Conservation (phyloP, 2,113 vertebrate genomes). For the Lethenteron camtschaticum region DNA sequence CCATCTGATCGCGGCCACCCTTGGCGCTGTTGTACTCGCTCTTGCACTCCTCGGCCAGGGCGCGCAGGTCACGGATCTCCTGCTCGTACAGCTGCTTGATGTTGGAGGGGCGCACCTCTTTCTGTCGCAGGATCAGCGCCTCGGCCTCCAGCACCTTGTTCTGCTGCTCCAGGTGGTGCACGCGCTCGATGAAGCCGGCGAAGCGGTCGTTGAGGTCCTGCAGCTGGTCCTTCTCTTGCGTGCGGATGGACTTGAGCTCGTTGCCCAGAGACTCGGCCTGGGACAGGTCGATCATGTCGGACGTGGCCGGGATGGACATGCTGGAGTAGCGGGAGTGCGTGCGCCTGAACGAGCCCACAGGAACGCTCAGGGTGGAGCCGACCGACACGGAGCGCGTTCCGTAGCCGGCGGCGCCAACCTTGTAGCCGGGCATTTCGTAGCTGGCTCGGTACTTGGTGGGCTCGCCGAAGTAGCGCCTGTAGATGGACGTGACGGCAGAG, state of each 20-base stretch:
- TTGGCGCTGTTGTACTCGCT: slow-evolving; percentile 29
- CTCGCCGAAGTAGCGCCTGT: too few species aligned
- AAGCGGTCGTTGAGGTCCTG: slow-evolving; percentile 45
- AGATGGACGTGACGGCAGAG: too few species aligned
- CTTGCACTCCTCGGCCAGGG: slow-evolving; percentile 27
- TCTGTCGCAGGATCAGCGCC: slow-evolving; percentile 25
- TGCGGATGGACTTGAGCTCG: slow-evolving; percentile 32
- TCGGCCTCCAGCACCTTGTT: slow-evolving; percentile 28
- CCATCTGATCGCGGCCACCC: slow-evolving; percentile 24
- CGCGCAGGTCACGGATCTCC: slow-evolving; percentile 25
- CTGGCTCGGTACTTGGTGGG: too few species aligned
- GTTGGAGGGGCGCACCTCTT: slow-evolving; percentile 26
- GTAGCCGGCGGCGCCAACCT: too few species aligned
- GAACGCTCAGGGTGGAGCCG: too few species aligned
- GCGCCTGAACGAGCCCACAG: too few species aligned
- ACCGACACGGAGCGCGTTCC: too few species aligned
- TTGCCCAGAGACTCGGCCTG: slow-evolving; percentile 17
- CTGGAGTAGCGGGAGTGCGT: too few species aligned
- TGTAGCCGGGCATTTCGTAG: too few species aligned
- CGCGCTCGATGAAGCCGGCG: slow-evolving; percentile 41
- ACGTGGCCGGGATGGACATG: too few species aligned
- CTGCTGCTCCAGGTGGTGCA: slow-evolving; percentile 35
- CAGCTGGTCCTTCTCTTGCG: slow-evolving; percentile 37
- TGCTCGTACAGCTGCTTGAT: slow-evolving; percentile 30
- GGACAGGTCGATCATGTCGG: too few species aligned